Base-by-base conservation (phyloP, 2,113 vertebrate genomes). In the Chiloscyllium plagiosum region DNA sequence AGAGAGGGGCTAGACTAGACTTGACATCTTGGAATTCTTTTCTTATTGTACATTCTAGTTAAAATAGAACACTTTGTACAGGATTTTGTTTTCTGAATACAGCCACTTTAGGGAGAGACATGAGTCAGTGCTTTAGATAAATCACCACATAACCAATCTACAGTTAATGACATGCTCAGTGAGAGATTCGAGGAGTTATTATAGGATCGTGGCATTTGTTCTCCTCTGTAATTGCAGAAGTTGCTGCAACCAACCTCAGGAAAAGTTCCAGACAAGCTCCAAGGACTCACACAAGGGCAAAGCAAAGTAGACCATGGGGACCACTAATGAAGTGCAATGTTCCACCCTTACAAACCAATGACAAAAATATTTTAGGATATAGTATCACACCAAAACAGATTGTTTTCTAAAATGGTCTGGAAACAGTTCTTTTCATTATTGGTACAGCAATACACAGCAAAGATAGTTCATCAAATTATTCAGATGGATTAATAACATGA, bases 41-140 rank as follows among this genome's bases (percentile, higher is more conserved):
- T 22, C 17, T 72, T 47, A 61, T 37, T 65, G 17, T 22, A 47
- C 33, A n/a, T 17, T 66, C 19, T 66, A 17, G 5, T 42, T 47
- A 72, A 15, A 42, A 76, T 10, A 52, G 68, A 95, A 95, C n/a
- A 72, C 15, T 33, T 29, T 70, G 94, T 47, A 47, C 29, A 2
- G 47, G 33, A 15, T 95, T 50, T 95, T 72, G 69, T 69, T 95
- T 95, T 70, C 5, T 52, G 0, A 95, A 52, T 72, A 95, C 72
- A 72, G 42, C 94, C 94, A 95, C 50, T 70, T 72, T 72, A 72
- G 22, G 69, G 68, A 33, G 69, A 52, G 42, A 29, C 69, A 70
- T 70, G 42, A 76, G 47, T 95, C 93, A 94, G 20, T 47, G 87
- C 87, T 65, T 90, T 33, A 92, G 61, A 92, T 94, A 94, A 42